Base-by-base conservation (phyloP, 1,140 invertebrate species). In the Dendrolimus kikuchii region DNA sequence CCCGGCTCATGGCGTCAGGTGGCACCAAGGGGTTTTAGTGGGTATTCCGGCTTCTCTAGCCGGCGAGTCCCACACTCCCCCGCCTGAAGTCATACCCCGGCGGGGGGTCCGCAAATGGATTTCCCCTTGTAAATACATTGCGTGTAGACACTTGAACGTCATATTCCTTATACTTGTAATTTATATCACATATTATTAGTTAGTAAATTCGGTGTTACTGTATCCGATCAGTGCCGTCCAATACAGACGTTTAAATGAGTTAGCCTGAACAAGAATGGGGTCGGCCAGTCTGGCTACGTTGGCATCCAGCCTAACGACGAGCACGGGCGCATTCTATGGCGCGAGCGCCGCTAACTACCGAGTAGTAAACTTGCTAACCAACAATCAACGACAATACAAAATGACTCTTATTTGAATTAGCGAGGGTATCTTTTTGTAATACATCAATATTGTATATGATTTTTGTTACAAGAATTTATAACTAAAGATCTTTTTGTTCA, bases 241-340 rank as follows among this genome's bases (percentile, higher is more conserved):
- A 57, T 62, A 60, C 59, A 54, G 64, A 67, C 67, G 66, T 73
- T 71, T 75, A 81, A 83, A 83, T 76, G 77, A 83, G 78, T 86
- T 81, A 83, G 71, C 75, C 68, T 69, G 71, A 60, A 57, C 64
- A 73, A 71, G 77, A 86, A 86, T 86, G 82, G 78, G 82, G 82
- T 84, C 82, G 79, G 60, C 62, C 67, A 78, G 82, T 86, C 82
- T 86, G 77, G 77, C 74, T 78, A 72, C 64, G 79, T 82, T 86
- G 81, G 82, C 82, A 86, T 81, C 67, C 76, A 72, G 77, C 82
- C 80, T 83, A 83, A 82, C 80, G 80, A 81, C 77, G 74, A 62
- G 48, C 66, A 56, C 66, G 66, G 52, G 66, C 71, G 65, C 76
- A 82, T 85, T 77, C 78, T 77, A 67, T 53, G 59, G 46, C 56